phyloP scores from a whole-genome alignment of 2,797 vertebrate genomes.

The Loris lydekkerianus region DNA sequence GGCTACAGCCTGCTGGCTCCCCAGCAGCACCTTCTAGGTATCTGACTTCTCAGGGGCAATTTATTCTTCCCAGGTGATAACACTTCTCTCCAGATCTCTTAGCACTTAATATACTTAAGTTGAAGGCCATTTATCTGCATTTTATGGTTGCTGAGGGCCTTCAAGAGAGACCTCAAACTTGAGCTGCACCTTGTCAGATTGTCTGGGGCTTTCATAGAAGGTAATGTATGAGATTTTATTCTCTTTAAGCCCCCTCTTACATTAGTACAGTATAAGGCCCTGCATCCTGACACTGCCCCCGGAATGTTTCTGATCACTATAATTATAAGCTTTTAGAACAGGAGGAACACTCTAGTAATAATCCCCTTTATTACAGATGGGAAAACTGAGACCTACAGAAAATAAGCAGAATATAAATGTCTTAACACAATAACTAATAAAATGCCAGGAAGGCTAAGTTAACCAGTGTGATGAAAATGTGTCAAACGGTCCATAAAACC shows the following conservation, averaged over 20 bases:
- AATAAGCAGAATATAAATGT: background rate
- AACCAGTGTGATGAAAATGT: too few relatives aligned
- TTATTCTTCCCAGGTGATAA: background rate
- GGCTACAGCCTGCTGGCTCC: background rate
- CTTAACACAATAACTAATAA: too few relatives aligned
- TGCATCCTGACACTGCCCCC: background rate
- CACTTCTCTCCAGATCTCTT: background rate
- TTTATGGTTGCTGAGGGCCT: background rate
- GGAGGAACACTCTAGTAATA: background rate
- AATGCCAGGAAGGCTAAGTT: too few relatives aligned
- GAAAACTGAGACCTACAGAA: background rate
- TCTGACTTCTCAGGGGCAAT: background rate
- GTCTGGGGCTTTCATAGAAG: background rate
- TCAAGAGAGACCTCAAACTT: background rate
- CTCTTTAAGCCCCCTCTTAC: background rate
- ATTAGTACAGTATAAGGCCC: background rate
- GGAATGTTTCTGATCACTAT: background rate
- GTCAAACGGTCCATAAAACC: too few relatives aligned
- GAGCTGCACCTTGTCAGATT: background rate
- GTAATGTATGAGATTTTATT: background rate
- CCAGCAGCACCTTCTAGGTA: background rate
- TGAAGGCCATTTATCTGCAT: background rate
- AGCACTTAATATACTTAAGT: background rate
- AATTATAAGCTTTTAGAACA: background rate
- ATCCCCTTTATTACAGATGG: slow-evolving; percentile 6